Base-by-base conservation (phyloP, 2,888 invertebrate genomes). In the Argyra leucocephala region DNA sequence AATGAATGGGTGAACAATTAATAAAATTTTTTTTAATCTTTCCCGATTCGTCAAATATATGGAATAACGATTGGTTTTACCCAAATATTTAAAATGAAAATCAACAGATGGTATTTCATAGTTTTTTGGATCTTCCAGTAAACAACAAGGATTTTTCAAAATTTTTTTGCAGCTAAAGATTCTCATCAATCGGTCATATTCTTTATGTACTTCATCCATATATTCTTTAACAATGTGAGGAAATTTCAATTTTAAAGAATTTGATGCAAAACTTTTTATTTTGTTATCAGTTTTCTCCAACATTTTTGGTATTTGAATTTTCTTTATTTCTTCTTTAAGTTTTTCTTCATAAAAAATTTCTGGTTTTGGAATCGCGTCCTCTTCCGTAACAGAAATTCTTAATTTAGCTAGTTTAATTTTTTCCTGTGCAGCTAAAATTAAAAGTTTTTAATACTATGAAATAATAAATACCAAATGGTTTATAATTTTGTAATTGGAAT, bases 1-100 rank as follows among this genome's bases (percentile, higher is more conserved):
- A 67, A 89, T 83, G 62, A 89, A 83, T 12, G 84, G 84, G 73
- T 87, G 85, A 18, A 86, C 79, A 9, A 88, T 78, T 63, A 86
- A 81, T 57, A 88, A 83, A 59, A 82, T 83, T 48, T 80, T 81
- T 71, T 82, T 77, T 0, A 90, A 73, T 70, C 81, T 82, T 59
- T 82, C 82, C 58, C 85, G 82, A 72, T 81, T 84, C 68, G 77
- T 81, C 12, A 87, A 66, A 80, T 84, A 89, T 68, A 79, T 81
- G 0, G 78, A 73, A 71, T 86, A 86, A 69, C 83, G 81, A n/a
- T 80, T 73, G 0, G 89, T 88, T 68, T 83, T 80, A 0, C 89
- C 90, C 0, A 83, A 81, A 70, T 81, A 83, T 74, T 85, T 86
- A 72, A 86, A 86, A 10, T 70, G 70, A 23, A 78, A 76, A 63